These are phyloP conservation scores for Agelas oroides DNA, from an alignment of 37 sponge, comb jelly and placozoan genomes.

Conservation along the genomic window DNA sequence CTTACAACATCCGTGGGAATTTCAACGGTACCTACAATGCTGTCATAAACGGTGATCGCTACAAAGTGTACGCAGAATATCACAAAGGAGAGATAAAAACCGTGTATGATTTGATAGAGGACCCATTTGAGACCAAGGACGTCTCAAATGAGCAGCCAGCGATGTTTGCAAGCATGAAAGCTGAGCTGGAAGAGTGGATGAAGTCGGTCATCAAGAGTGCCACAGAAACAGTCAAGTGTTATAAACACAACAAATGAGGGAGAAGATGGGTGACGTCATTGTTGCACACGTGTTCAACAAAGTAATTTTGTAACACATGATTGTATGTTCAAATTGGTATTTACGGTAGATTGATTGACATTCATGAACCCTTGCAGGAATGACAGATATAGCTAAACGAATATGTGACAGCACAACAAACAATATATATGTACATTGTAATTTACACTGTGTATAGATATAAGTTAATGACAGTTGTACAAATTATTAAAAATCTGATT, in stretches of 20 bases:
- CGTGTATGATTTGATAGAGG: constrained; percentile 47
- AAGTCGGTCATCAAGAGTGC: constrained; percentile 54
- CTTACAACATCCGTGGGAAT: constrained; percentile 43
- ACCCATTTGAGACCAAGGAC: constrained; percentile 51
- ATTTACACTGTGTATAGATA: no score
- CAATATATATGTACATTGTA: no score
- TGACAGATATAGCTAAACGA: no score
- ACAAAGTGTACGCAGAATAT: constrained; percentile 46
- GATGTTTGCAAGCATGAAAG: background rate
- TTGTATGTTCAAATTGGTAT: background rate
- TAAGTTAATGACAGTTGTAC: no score
- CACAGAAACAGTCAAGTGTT: constrained; percentile 36
- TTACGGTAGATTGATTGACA: background rate
- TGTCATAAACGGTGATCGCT: constrained; percentile 42
- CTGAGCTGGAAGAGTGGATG: constrained; percentile 44
- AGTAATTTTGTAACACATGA: background rate
- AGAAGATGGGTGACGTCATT: no score
- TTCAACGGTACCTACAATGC: constrained; percentile 53
- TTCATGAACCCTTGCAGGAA: no score
- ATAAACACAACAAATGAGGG: constrained; percentile 3
- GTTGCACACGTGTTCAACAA: background rate
- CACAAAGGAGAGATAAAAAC: constrained; percentile 15
- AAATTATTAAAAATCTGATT: no score
- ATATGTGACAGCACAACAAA: no score
- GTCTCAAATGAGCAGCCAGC: constrained; percentile 1